Evolutionary conservation across 2,888 invertebrate genomes (phyloP), one percentile per base, ranked within the genome.

Genomic region (Steromphala cineraria): DNA sequence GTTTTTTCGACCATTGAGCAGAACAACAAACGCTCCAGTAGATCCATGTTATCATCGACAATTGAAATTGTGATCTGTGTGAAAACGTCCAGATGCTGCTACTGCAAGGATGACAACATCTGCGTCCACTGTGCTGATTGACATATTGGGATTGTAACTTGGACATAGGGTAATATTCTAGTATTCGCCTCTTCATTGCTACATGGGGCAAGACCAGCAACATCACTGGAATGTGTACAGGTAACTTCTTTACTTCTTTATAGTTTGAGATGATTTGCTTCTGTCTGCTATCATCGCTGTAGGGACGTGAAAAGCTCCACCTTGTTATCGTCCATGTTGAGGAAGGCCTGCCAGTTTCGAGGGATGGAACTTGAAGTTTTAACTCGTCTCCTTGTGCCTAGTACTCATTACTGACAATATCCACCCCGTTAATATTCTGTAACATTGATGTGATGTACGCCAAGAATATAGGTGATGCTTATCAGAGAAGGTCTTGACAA

Each of bases 161-260:
- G 31, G 3, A 76, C 81, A 80, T 84, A 83, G 13, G 86, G 55
- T 3, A 81, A 28, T 0, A 82, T 71, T 10, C 84, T 28, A 1
- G 81, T 82, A 67, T 86, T 84, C 13, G 85, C 85, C 55, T 86
- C 83, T 76, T 85, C 84, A 13, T 85, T 81, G 31, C 24, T 74
- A 40, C 85, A 84, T 36, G 83, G 81, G 17, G 79, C 53, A n/a
- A 85, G 40, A 24, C 24, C 19, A 19, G 67, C 5, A 13, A 67
- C 56, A 53, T 80, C 75, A n/a, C 53, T 15, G 19, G 46, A 62
- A 40, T 71, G 53, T 31, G 76, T 55, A 46, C 31, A 77, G 8
- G 80, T 36, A 1, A 78, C 83, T 17, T 52, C n/a, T 10, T 76
- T 53, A 17, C n/a, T n/a, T n/a, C n/a, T n/a, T 53, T 53, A 19